phyloP scores from a whole-genome alignment of 2,113 vertebrate species.

The Pygathrix nemaeus region DNA sequence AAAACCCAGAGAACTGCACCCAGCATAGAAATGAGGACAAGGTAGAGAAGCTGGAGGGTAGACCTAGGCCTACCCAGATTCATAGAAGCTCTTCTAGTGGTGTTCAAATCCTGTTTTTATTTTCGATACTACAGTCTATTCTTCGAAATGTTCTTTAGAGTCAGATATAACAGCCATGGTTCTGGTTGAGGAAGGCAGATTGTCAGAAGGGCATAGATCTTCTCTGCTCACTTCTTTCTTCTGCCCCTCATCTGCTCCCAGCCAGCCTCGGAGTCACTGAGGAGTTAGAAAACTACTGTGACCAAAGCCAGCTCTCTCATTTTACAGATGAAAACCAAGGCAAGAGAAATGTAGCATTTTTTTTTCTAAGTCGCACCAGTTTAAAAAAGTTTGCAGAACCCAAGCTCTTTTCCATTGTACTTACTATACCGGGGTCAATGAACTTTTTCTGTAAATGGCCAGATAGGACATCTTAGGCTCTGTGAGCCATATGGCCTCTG shows the following conservation, averaged over 20 bases:
- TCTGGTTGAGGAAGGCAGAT: background rate
- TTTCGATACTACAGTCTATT: background rate
- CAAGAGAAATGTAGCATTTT: background rate
- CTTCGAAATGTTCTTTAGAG: background rate
- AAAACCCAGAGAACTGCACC: background rate
- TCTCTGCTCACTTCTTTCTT: background rate
- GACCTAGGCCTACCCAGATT: background rate
- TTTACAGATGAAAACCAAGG: background rate
- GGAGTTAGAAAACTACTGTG: background rate
- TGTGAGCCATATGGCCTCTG: background rate
- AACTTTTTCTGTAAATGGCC: background rate
- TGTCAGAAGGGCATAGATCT: background rate
- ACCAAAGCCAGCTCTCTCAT: background rate
- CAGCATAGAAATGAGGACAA: accelerated
- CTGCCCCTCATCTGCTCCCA: background rate
- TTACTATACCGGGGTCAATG: background rate
- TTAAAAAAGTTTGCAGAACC: background rate
- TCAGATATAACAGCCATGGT: background rate
- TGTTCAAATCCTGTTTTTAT: background rate
- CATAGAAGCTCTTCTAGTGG: background rate
- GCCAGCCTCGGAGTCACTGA: background rate
- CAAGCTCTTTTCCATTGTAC: background rate
- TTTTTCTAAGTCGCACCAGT: background rate
- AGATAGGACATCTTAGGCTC: background rate
- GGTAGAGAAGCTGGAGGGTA: background rate